These are phyloP conservation scores for Cephus pulcher DNA, from an alignment of 2,888 invertebrate species.

Conservation along the genomic window DNA sequence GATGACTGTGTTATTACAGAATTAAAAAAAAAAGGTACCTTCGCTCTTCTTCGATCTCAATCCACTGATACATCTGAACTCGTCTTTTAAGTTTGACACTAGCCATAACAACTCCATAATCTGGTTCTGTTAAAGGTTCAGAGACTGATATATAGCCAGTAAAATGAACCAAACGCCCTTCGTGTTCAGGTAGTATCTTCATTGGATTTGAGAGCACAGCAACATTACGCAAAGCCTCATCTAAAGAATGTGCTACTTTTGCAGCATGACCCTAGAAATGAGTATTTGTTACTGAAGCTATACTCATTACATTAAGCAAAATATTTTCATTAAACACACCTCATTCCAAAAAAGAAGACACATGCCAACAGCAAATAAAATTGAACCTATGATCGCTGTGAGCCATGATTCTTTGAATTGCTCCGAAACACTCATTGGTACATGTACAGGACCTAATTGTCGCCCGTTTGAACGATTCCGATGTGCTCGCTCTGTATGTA, in stretches of 20 bases:
- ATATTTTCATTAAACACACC: slow-evolving; percentile 66
- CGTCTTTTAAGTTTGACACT: slow-evolving; percentile 86
- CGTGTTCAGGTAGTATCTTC: slow-evolving; percentile 71
- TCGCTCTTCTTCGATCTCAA: slow-evolving; percentile 75
- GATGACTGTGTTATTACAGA: neutral
- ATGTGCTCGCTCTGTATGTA: slow-evolving; percentile 34
- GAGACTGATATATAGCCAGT: slow-evolving; percentile 79
- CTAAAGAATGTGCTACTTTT: slow-evolving; percentile 80
- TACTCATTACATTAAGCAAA: neutral
- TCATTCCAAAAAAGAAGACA: slow-evolving; percentile 87
- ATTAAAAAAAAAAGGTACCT: slow-evolving; percentile 60
- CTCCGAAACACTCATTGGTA: slow-evolving; percentile 58
- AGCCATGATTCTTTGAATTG: slow-evolving; percentile 80
- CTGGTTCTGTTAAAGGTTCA: slow-evolving; percentile 87
- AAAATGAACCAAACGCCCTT: slow-evolving; percentile 83
- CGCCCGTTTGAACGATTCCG: slow-evolving; percentile 37
- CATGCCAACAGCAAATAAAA: slow-evolving; percentile 76
- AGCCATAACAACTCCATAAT: slow-evolving; percentile 86
- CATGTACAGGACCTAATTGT: slow-evolving; percentile 35
- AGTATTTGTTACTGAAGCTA: slow-evolving; percentile 10
- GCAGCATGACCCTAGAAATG: slow-evolving; percentile 79
- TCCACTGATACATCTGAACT: slow-evolving; percentile 96
- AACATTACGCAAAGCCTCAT: slow-evolving; percentile 78
- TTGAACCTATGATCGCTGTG: slow-evolving; percentile 76
- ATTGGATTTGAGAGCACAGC: slow-evolving; percentile 68